Evolutionary conservation across 2,888 invertebrate genomes (phyloP).

Genomic region (Unio pictorum): DNA sequence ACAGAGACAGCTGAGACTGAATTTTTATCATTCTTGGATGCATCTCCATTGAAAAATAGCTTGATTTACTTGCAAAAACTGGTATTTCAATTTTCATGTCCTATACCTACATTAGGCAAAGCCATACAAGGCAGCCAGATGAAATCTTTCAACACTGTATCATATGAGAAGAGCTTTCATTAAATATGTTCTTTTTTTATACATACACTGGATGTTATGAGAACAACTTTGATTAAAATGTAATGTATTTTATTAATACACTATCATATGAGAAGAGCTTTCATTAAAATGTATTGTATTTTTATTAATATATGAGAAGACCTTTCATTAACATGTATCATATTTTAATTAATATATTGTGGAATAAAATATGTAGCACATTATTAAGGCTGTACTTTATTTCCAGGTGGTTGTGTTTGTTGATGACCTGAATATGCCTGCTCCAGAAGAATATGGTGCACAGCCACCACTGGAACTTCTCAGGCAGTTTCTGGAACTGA

Average conservation of each 20-base stretch:
- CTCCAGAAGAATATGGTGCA: slow-evolving; percentile 69
- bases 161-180: too few species aligned
- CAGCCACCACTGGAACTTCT: slow-evolving; percentile 71
- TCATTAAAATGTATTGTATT: not conserved
- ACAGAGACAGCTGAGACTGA: too few species aligned
- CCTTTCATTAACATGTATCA: not conserved
- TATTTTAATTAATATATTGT: slow-evolving; percentile 16
- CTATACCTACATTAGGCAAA: too few species aligned
- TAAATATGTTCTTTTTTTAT: not conserved
- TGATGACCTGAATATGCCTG: slow-evolving; percentile 71
- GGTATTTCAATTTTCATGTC: too few species aligned
- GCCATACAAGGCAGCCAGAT: too few species aligned
- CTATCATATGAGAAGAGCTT: too few species aligned
- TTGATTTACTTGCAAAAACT: too few species aligned
- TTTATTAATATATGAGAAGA: not conserved
- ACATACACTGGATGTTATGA: not conserved
- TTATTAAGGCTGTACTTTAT: slow-evolving; percentile 60
- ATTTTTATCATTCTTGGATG: too few species aligned
- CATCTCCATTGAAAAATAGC: too few species aligned
- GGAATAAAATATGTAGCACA: slow-evolving; percentile 65
- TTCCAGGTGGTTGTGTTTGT: slow-evolving; percentile 68
- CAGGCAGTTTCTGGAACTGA: slow-evolving; percentile 68
- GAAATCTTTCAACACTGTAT: too few species aligned
- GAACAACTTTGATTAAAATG: not conserved
- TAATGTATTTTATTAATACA: not conserved